Evolutionary conservation across 64 coral and sea anemone species (phyloP), one percentile per base, ranked within the genome.

Genomic region (Stichodactyla mertensii): DNA sequence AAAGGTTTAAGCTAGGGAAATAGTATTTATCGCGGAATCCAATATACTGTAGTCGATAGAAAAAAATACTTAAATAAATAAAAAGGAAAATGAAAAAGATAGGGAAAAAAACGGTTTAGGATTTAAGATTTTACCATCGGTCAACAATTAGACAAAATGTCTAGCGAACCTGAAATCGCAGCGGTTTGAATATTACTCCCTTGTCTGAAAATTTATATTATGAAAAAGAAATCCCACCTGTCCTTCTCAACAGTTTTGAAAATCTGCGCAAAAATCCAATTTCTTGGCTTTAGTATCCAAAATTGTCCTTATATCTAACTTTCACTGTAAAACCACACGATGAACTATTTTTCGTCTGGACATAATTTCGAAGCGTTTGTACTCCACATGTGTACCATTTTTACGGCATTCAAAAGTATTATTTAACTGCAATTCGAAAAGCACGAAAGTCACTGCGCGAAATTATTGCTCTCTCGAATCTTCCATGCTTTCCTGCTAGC

Each of bases 101-200:
- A 45, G 36, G 36, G 3, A 45, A 45, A 45, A 45, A 45, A 45
- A 1, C 3, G 3, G 23, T 74, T 31, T 31, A 1, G 69, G 10
- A 74, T 28, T 19, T 52, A 52, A 81, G 78, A 81, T 81, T 81
- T 81, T 54, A 7, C 53, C 51, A 53, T 81, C 69, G 12, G 69
- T 26, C 69, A 74, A 74, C 24, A 9, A 14, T 4, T 19, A 81
- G 78, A 81, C 78, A 18, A 19, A n/a, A 81, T 20, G 78, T 14
- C 78, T 7, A 31, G 52, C 67, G 51, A 81, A 18, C 6, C 78
- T 81, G 15, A 81, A 81, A 81, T 81, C 78, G 20, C 78, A 55
- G 19, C 5, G 36, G 36, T 45, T 19, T 18, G 36, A 28, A 52
- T 81, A 81, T 81, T 81, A 81, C 51, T 19, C 78, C 6, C 51